phyloP scores from a whole-genome alignment of 2,888 invertebrate genomes.

The Apodemia zela region DNA sequence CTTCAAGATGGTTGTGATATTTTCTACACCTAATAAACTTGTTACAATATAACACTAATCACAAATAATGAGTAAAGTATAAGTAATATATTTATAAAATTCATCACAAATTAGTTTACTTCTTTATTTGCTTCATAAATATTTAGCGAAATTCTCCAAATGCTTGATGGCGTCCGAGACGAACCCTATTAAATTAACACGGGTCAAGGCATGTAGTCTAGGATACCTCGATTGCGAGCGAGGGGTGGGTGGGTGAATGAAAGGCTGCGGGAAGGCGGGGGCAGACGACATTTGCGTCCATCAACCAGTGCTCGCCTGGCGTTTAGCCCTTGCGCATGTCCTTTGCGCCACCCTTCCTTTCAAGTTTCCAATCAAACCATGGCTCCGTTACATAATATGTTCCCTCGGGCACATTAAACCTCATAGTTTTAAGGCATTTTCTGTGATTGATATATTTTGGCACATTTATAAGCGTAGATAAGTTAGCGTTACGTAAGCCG shows the following conservation, averaged over 20 bases:
- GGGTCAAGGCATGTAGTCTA: conserved; percentile 23
- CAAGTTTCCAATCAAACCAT: conserved; percentile 56
- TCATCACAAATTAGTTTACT: not conserved
- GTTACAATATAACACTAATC: too few relatives aligned
- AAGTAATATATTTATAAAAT: not conserved
- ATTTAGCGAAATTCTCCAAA: not conserved
- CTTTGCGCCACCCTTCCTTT: conserved; percentile 40
- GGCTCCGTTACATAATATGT: conserved; percentile 72
- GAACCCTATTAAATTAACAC: conserved; percentile 14
- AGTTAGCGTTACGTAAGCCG: conserved; percentile 74
- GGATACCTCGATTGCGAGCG: conserved; percentile 32
- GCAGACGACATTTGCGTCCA: conserved; percentile 34
- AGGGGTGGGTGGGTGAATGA: conserved; percentile 34
- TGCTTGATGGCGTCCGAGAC: not conserved
- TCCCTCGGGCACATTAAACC: conserved; percentile 50
- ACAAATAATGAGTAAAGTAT: too few relatives aligned
- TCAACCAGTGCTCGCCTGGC: conserved; percentile 70
- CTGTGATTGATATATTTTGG: conserved; percentile 76
- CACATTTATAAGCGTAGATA: conserved; percentile 71
- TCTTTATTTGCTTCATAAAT: not conserved
- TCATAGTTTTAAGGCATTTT: conserved; percentile 74
- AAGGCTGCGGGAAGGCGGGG: conserved; percentile 32
- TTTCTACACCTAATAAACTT: not conserved
- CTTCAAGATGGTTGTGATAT: not conserved
- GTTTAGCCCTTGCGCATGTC: conserved; percentile 52